Evolutionary conservation across 2,888 invertebrate species (phyloP), one percentile per base, ranked within the genome.

Genomic region (Eumacrocentrus americanus): DNA sequence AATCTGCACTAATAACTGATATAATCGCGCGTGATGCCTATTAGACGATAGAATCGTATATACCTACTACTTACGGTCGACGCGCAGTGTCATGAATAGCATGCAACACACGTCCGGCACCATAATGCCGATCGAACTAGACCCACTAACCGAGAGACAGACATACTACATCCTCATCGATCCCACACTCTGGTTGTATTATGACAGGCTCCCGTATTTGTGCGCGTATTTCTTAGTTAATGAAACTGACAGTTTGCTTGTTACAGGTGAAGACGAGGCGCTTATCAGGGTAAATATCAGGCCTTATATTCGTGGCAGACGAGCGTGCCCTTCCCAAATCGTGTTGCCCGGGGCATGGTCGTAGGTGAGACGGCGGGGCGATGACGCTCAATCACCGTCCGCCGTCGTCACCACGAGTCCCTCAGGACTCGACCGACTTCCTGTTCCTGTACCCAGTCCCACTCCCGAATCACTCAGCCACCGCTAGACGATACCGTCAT

Each of bases 331-430:
- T n/a, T n/a, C n/a, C n/a, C n/a, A n/a, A n/a, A n/a, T n/a, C n/a
- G 25, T 25, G 40, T 20, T 42, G 38, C 65, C 56, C 67, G 65
- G 76, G 76, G 71, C 70, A 79, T 79, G 79, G 73, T 76, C 70
- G 73, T 75, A 67, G 71, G 69, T 71, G 74, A 69, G 77, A 77
- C 74, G 75, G 73, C 77, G 73, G 77, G 79, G 79, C 78, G 79
- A 79, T 79, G 79, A 78, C 75, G 72, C 76, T 74, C 72, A 72
- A 77, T 70, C 73, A 73, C 72, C 75, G 72, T 72, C 73, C 69
- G 64, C 64, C 71, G 72, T 71, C 73, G 68, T 72, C 69, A 67
- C 65, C 70, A 75, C 71, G 78, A 71, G 77, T 78, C 77, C 78
- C 69, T 67, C 70, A 73, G 76, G 79, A 73, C 78, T 74, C 75